phyloP scores from a whole-genome alignment of 2,888 invertebrate species.

The Hemaris fuciformis region DNA sequence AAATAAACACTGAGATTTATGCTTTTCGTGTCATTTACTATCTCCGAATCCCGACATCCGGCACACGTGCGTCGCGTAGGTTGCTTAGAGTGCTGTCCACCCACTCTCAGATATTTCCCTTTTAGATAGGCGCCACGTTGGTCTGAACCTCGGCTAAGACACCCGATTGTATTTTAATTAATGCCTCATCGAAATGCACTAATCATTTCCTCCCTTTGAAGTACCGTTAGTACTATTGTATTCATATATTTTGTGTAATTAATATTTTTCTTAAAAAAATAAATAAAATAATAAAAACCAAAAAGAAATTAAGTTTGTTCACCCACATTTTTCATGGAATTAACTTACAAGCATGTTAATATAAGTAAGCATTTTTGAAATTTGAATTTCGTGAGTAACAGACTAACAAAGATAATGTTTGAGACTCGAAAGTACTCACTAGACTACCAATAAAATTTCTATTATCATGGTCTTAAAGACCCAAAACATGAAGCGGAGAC shows the following conservation, averaged over 20 bases:
- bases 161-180: slow-evolving; percentile 48
- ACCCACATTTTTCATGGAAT: too few relatives aligned
- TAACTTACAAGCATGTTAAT: too few relatives aligned
- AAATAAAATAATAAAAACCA: too few relatives aligned
- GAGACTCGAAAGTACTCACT: too few relatives aligned
- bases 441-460: too few relatives aligned
- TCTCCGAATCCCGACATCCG: slow-evolving; percentile 30
- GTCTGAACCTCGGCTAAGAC: slow-evolving; percentile 1
- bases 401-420: too few relatives aligned
- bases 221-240: slow-evolving; percentile 6
- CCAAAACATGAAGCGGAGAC: too few relatives aligned
- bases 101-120: slow-evolving; percentile 31
- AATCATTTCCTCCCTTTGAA: slow-evolving; percentile 16
- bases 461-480: too few relatives aligned
- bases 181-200: slow-evolving; percentile 8
- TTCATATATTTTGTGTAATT: neutral
- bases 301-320: too few relatives aligned
- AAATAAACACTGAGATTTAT: slow-evolving; percentile 13
- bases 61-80: slow-evolving; percentile 32
- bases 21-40: slow-evolving; percentile 12
- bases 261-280: neutral
- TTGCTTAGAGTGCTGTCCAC: slow-evolving; percentile 39
- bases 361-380: too few relatives aligned
- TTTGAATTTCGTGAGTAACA: too few relatives aligned
- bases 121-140: slow-evolving; percentile 9